Conservation (phyloP, 2,113 vertebrate species). For the Menura novaehollandiae region DNA sequence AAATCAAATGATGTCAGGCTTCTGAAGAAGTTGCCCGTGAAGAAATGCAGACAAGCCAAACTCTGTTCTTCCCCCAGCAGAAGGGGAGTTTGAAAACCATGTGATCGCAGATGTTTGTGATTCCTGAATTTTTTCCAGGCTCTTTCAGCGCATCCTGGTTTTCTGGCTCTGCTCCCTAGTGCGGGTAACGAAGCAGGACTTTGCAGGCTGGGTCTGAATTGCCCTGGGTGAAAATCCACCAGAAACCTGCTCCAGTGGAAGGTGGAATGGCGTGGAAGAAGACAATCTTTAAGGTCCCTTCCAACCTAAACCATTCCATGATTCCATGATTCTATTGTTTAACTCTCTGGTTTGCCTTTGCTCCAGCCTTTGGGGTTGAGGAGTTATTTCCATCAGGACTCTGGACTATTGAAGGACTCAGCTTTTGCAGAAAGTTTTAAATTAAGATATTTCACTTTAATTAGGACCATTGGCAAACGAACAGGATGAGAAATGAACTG, state of each 20-base stretch:
- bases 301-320: not conserved
- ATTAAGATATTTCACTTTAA: not conserved
- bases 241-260: not conserved
- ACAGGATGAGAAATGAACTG: not conserved
- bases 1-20: not conserved
- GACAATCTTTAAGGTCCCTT: not conserved
- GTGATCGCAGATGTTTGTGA: not conserved
- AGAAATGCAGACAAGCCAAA: not conserved
- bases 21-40: not conserved
- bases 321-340: not conserved
- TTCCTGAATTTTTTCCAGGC: not conserved
- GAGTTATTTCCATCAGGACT: not conserved
- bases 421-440: not conserved
- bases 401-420: not conserved
- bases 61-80: not conserved
- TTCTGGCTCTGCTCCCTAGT: not conserved
- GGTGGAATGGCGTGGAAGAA: not conserved
- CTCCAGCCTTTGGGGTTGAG: not conserved
- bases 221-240: not conserved
- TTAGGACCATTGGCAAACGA: not conserved
- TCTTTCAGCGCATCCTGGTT: not conserved
- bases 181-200: not conserved
- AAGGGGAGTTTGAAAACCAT: not conserved
- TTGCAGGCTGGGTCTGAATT: not conserved
- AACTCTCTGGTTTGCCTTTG: not conserved